Evolutionary conservation across 2,888 invertebrate species (phyloP), one percentile per base, ranked within the genome.

Genomic region (Glomeris marginata): DNA sequence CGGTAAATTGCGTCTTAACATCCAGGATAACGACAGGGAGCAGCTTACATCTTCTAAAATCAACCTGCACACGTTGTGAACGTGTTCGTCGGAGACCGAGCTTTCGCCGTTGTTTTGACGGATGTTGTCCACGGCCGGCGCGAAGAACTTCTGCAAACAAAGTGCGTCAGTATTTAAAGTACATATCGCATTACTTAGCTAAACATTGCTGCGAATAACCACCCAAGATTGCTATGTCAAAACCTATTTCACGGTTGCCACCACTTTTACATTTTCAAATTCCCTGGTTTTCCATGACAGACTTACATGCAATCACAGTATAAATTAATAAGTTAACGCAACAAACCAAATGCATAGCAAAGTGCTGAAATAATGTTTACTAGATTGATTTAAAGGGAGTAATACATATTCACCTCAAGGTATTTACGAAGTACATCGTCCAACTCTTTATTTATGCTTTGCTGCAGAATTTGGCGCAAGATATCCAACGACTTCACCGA

Each of bases 101-200:
- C 78, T 79, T 61, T 77, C 77, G 3, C 83, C 84, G 61, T 81
- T 72, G 67, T 85, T 85, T 57, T 73, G 70, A 60, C 77, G 74
- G 58, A 85, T 82, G 62, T 84, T 85, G 57, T 77, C 77, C 36
- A 84, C 76, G 52, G 82, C 84, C 55, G 83, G 81, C 60, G 80
- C 78, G 69, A 85, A 83, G 67, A 79, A 84, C 71, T 78, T 79
- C 82, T 84, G n/a, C 11, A 69, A 47, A 75, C 75, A 56, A 57
- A 53, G 56, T 54, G n/a, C n/a, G n/a, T n/a, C n/a, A n/a, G n/a
- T n/a, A n/a, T n/a, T n/a, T n/a, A n/a, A n/a, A n/a, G n/a, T n/a
- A n/a, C n/a, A n/a, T n/a, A n/a, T n/a, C n/a, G n/a, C n/a, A n/a
- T n/a, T n/a, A n/a, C n/a, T n/a, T n/a, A n/a, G n/a, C n/a, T n/a